Conservation (phyloP, 2,113 vertebrate species). For the Aleadryas rufinucha region DNA sequence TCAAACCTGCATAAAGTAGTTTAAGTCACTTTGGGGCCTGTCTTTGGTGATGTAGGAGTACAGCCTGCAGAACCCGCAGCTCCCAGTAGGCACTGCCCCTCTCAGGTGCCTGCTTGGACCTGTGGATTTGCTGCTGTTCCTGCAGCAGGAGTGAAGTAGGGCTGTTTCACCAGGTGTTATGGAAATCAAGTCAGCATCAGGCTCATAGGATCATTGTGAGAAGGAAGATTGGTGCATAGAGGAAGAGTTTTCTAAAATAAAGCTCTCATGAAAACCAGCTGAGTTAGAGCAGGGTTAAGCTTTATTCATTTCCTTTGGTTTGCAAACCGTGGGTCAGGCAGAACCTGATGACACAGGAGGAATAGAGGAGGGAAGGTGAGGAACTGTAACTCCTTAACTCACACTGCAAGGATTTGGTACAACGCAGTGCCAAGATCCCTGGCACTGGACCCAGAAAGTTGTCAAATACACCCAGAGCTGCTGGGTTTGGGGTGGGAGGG, state of each 20-base stretch:
- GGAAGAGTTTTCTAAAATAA: neutral
- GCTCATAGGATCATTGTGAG: neutral
- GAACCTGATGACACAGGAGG: neutral
- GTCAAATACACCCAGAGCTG: neutral
- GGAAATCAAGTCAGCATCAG: neutral
- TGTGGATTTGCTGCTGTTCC: neutral
- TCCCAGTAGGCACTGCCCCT: neutral
- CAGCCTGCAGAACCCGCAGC: neutral
- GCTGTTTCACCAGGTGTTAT: fast-evolving
- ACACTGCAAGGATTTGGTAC: neutral
- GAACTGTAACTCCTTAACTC: neutral
- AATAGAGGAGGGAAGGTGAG: neutral
- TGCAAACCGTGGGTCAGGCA: neutral
- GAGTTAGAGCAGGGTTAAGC: neutral
- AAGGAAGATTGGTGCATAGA: neutral
- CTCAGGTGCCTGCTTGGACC: neutral
- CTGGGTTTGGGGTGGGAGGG: neutral
- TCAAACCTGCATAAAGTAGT: neutral
- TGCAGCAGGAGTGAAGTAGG: neutral
- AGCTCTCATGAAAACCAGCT: neutral
- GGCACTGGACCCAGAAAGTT: neutral
- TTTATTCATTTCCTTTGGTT: neutral
- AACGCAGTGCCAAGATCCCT: neutral
- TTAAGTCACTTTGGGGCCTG: neutral
- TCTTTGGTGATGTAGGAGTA: too few species aligned